A percentile compares a stretch with the other conserved stretches of the same genome.
phyloP scores from a whole-genome alignment of 2,113 vertebrate species.

The Pogonocichla stellata region DNA sequence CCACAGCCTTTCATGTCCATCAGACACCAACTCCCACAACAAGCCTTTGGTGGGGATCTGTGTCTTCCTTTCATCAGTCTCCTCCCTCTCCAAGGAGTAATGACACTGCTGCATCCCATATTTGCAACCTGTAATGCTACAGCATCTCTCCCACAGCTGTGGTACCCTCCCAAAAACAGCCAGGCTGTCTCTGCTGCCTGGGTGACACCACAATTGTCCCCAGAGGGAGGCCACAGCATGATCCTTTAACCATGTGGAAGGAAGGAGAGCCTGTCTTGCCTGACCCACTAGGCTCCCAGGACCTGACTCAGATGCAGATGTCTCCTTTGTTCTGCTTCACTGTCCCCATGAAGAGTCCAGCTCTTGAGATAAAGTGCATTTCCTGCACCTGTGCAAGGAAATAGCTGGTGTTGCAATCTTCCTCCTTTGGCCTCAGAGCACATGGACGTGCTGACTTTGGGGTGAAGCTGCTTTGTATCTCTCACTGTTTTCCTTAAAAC shows the following conservation, averaged over 20 bases:
- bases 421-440: not conserved
- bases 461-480: not conserved
- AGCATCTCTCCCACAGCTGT: fast-evolving
- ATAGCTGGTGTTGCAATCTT: not conserved
- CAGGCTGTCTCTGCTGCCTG: not conserved
- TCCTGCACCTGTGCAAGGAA: fast-evolving
- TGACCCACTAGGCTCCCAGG: not conserved
- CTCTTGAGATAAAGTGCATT: not conserved
- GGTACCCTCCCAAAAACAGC: not conserved
- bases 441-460: not conserved
- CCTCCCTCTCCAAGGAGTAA: not conserved
- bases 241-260: fast-evolving
- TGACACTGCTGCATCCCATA: not conserved
- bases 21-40: not conserved
- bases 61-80: not conserved
- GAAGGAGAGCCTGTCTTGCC: not conserved
- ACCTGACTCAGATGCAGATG: not conserved
- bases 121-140: not conserved
- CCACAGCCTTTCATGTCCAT: not conserved
- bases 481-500: not conserved
- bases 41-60: not conserved
- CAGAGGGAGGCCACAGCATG: not conserved
- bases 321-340: not conserved
- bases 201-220: not conserved
- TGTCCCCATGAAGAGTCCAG: not conserved